phyloP scores from a whole-genome alignment of 2,113 vertebrate species.

The Perca schrenkii region DNA sequence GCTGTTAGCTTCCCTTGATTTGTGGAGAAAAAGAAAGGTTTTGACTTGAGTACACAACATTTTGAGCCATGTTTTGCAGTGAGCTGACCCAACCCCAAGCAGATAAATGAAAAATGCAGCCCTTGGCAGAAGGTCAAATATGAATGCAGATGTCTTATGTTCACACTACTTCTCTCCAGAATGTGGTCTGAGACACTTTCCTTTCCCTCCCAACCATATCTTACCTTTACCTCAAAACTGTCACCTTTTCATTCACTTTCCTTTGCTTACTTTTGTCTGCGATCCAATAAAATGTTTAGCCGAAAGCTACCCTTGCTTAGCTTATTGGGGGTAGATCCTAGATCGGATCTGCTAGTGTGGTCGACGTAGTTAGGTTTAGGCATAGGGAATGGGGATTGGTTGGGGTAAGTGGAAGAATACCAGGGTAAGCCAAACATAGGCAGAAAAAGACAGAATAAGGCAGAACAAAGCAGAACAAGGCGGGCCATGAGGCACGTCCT shows the following conservation, averaged over 20 bases:
- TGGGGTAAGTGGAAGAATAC: no score
- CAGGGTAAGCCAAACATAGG: no score
- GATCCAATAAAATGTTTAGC: not conserved
- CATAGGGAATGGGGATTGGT: no score
- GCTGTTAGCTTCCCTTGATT: not conserved
- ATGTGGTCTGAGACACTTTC: not conserved
- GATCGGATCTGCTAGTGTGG: no score
- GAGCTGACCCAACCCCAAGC: not conserved
- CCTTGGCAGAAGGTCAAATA: conserved; percentile 31
- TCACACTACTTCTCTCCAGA: not conserved
- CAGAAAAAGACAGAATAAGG: no score
- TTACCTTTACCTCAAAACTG: not conserved
- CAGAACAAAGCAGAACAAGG: no score
- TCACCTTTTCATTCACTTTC: not conserved
- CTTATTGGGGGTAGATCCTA: not conserved
- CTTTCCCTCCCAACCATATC: not conserved
- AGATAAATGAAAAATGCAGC: conserved; percentile 3
- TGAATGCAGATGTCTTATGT: not conserved
- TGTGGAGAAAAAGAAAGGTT: not conserved
- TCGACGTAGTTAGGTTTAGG: no score
- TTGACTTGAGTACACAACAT: not conserved
- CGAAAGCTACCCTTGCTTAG: not conserved
- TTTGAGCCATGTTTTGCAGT: not conserved
- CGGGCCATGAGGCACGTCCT: no score
- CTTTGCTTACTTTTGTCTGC: not conserved